A percentile compares a stretch with the other conserved stretches of the same genome.
phyloP scores from a whole-genome alignment of 2,113 vertebrate genomes.

The Sander vitreus region DNA sequence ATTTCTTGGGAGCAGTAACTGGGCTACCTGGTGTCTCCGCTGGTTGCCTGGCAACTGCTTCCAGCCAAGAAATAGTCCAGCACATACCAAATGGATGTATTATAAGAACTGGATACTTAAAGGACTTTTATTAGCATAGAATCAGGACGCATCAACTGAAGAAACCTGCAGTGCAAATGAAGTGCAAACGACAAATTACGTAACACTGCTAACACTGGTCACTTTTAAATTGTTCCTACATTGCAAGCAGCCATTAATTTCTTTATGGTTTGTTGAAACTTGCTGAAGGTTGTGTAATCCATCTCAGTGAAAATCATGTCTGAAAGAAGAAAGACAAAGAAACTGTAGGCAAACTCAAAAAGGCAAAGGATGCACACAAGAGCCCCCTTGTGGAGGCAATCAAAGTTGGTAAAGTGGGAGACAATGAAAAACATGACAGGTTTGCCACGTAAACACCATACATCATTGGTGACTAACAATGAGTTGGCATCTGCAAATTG shows the following conservation, averaged over 20 bases:
- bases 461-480: too few species aligned
- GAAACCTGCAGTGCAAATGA: too few species aligned
- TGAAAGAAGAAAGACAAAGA: too few species aligned
- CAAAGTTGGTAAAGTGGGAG: too few species aligned
- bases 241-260: background rate
- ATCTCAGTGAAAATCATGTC: background rate
- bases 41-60: constrained; percentile 10
- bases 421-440: too few species aligned
- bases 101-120: background rate
- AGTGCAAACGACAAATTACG: too few species aligned
- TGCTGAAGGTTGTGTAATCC: constrained; percentile 10
- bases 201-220: background rate
- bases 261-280: background rate
- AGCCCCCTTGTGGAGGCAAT: too few species aligned
- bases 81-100: background rate
- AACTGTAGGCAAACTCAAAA: too few species aligned
- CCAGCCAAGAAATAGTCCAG: background rate
- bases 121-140: background rate
- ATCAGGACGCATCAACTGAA: background rate
- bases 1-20: background rate
- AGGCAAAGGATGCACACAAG: too few species aligned
- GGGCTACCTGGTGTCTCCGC: too few species aligned
- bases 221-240: background rate
- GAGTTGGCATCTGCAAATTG: too few species aligned
- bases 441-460: too few species aligned